Evolutionary conservation across 2,797 vertebrate species (phyloP), one percentile per base, ranked within the genome.

Genomic region (Discoglossus pictus): DNA sequence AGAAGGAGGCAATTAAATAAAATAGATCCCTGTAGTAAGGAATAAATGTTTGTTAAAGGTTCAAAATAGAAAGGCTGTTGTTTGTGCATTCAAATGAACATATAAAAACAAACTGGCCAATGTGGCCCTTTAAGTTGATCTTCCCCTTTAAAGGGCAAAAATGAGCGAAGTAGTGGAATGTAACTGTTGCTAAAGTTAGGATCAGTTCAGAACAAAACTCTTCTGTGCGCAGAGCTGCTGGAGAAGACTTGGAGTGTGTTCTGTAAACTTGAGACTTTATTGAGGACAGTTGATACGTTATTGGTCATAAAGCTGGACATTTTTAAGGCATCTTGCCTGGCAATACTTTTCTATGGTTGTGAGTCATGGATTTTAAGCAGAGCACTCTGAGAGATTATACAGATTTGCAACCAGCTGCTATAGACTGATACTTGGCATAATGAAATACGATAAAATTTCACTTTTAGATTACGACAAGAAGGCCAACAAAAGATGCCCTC

Each of bases 351-450:
- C 59, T 76, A 75, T 75, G 78, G 75, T 76, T 61, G 65, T 80
- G 79, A 83, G 82, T 81, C 82, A 79, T 68, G 76, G 79, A 77
- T 79, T 80, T 83, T 80, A 83, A 69, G 58, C 76, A 72, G 73
- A 84, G 75, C 79, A 82, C 79, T 84, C 80, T 75, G 75, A 79
- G 80, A 84, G 84, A 86, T 83, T 86, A 84, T 81, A 67, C 79
- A 83, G 84, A 80, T 84, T 84, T 84, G 77, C 79, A 75, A 75
- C 78, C 84, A 86, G 82, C 84, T 86, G 84, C 82, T 82, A 75
- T 73, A 74, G 75, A 71, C 78, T 77, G 78, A 79, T 80, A 84
- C 76, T 86, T 83, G 82, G 84, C 84, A 76, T 61, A 76, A 83
- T 79, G 77, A 79, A 81, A 81, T 46, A 68, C 74, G 84, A 84